Percentiles rank a stretch among this genome's conserved stretches.
phyloP scores from a whole-genome alignment of 2,797 vertebrate genomes.

The Hapalemur alaotrensis region DNA sequence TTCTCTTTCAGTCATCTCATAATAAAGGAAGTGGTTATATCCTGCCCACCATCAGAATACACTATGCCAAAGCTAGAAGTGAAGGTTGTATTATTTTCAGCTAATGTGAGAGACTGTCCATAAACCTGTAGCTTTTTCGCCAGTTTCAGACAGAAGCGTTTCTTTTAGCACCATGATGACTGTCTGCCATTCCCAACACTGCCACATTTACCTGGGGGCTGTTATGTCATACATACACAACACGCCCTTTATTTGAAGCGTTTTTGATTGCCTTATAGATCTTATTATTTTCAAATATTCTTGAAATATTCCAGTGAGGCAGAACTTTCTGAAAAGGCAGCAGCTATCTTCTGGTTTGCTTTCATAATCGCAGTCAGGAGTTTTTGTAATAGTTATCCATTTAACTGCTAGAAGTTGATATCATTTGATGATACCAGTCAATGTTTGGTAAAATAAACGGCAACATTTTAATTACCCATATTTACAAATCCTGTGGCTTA shows the following conservation, averaged over 20 bases:
- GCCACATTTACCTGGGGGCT: not conserved
- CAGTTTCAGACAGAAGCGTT: not conserved
- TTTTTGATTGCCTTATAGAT: not conserved
- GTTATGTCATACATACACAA: not conserved
- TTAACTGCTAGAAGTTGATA: not conserved
- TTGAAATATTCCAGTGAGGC: not conserved
- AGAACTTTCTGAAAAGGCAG: constrained; percentile 20
- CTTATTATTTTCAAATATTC: not conserved
- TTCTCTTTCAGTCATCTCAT: not conserved
- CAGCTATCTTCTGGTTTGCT: not conserved
- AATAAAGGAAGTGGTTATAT: not conserved
- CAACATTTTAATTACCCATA: not conserved
- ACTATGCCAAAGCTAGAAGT: not conserved
- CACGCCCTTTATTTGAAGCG: not conserved
- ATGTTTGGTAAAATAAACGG: not conserved
- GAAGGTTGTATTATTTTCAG: not conserved
- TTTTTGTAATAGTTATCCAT: not conserved
- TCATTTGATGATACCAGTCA: not conserved
- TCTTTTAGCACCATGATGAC: not conserved
- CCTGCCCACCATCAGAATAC: no score
- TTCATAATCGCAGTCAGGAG: not conserved
- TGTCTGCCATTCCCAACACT: not conserved
- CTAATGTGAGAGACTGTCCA: not conserved
- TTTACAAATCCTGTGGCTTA: not conserved
- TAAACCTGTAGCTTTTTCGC: not conserved